These are phyloP conservation scores for Nettapus auritus DNA, from an alignment of 2,113 vertebrate genomes.

Conservation along the genomic window DNA sequence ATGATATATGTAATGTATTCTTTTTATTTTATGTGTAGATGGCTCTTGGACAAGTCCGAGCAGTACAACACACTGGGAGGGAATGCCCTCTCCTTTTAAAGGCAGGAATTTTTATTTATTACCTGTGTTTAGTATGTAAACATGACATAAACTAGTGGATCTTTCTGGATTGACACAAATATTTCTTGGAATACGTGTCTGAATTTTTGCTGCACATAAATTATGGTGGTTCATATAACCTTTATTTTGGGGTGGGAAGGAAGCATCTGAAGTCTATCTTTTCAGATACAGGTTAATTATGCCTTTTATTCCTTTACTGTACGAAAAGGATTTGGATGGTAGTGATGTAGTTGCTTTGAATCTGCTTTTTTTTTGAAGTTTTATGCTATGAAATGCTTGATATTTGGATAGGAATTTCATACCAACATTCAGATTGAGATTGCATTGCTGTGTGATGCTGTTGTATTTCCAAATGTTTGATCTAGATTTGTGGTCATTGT, in stretches of 20 bases:
- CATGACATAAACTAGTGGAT: constrained; percentile 83
- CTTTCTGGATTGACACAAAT: constrained; percentile 80
- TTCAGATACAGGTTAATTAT: constrained; percentile 62
- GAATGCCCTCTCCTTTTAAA: constrained; percentile 89
- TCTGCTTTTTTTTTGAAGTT: constrained; percentile 65
- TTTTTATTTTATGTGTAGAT: constrained; percentile 91
- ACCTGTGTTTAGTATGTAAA: constrained; percentile 88
- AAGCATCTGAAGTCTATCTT: constrained; percentile 68
- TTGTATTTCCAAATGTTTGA: constrained; percentile 54
- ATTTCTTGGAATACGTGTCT: constrained; percentile 80
- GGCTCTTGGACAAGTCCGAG: constrained; percentile 89
- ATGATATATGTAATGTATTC: constrained; percentile 86
- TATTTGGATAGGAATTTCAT: constrained; percentile 52
- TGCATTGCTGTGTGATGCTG: constrained; percentile 60
- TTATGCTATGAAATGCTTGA: constrained; percentile 69
- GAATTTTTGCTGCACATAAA: constrained; percentile 78
- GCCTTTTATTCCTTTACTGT: constrained; percentile 66
- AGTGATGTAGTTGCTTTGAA: constrained; percentile 65
- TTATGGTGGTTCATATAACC: constrained; percentile 68
- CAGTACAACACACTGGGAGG: constrained; percentile 88
- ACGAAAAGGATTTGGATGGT: constrained; percentile 65
- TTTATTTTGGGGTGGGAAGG: constrained; percentile 77
- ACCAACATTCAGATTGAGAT: constrained; percentile 50
- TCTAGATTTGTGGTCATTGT: constrained; percentile 72
- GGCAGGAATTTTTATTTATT: constrained; percentile 89